These are phyloP conservation scores for Lutra lutra DNA, from an alignment of 2,797 vertebrate genomes.

Conservation along the genomic window DNA sequence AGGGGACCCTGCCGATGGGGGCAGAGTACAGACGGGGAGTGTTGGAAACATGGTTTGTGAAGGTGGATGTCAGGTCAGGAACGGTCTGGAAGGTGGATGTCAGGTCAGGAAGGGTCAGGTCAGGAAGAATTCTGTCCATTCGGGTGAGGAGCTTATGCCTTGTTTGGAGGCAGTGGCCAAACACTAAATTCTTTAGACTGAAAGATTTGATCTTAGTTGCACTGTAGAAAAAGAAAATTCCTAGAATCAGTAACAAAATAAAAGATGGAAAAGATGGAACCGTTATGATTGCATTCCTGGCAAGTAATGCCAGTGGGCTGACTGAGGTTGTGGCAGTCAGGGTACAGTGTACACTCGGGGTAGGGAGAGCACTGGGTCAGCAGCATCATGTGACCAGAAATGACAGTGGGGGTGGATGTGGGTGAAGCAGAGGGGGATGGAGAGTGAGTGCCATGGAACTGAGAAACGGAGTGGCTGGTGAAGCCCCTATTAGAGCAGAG, in stretches of 20 bases:
- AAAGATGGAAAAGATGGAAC: neutral
- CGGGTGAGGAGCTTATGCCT: neutral
- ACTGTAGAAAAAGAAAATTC: neutral
- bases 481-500: neutral
- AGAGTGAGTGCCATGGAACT: neutral
- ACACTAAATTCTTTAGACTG: neutral
- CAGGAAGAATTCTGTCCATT: neutral
- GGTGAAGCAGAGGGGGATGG: fast-evolving
- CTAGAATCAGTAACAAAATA: neutral
- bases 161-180: neutral
- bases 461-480: fast-evolving
- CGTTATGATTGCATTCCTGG: neutral
- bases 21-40: neutral
- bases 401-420: fast-evolving
- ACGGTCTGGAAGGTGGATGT: neutral
- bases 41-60: neutral
- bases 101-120: too few species aligned
- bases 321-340: neutral
- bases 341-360: neutral
- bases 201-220: neutral
- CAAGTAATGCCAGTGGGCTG: neutral
- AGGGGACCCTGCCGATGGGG: too few species aligned
- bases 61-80: neutral
- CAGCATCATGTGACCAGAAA: neutral
- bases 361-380: neutral